These are phyloP conservation scores for Stomatorhinus ivindoensis DNA, from an alignment of 2,113 vertebrate genomes.

Conservation along the genomic window DNA sequence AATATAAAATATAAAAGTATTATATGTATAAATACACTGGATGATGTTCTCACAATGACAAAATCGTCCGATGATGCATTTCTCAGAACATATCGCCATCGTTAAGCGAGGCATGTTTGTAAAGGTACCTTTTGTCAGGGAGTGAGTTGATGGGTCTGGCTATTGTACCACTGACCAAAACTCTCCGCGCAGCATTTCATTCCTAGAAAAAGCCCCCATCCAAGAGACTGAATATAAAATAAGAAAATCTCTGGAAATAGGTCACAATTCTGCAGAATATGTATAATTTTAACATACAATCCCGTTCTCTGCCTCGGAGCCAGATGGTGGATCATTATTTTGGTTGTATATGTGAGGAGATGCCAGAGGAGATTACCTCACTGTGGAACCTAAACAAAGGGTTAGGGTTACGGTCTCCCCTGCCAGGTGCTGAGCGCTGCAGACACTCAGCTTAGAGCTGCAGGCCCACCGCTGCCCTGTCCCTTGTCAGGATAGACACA, in stretches of 20 bases:
- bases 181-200: not conserved
- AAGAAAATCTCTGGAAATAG: not conserved
- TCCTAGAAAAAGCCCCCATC: not conserved
- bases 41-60: not conserved
- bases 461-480: not conserved
- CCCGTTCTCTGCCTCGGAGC: not conserved
- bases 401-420: not conserved
- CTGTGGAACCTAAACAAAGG: not conserved
- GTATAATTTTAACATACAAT: not conserved
- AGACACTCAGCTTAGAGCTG: not conserved
- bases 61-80: not conserved
- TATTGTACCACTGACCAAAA: not conserved
- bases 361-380: not conserved
- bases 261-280: not conserved
- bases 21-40: not conserved
- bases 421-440: not conserved
- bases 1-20: not conserved
- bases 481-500: not conserved
- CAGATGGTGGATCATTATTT: not conserved
- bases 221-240: not conserved
- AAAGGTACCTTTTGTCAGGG: not conserved
- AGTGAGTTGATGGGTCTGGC: not conserved
- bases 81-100: not conserved
- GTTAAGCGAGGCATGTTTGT: not conserved
- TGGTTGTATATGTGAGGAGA: not conserved